phyloP scores from a whole-genome alignment of 2,113 vertebrate genomes.

The Glaucomys volans region DNA sequence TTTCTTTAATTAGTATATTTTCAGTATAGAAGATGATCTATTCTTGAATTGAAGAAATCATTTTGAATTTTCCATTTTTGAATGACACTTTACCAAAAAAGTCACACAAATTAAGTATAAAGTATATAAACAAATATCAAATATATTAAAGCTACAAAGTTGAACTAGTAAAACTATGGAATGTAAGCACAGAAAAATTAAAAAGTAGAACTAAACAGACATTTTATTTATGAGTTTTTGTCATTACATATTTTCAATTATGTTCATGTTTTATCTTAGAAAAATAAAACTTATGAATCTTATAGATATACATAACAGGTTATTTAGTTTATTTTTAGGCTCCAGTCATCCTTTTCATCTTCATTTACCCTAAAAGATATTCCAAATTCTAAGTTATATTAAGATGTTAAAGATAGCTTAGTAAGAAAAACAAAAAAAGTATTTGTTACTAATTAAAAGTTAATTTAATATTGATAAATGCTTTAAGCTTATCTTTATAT shows the following conservation, averaged over 20 bases:
- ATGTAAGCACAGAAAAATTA: constrained; percentile 49
- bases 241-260: constrained; percentile 23
- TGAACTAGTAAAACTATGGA: neutral
- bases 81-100: neutral
- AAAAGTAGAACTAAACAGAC: neutral
- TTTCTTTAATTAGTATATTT: neutral
- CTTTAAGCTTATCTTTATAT: neutral
- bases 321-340: constrained; percentile 45
- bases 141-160: neutral
- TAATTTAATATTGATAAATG: constrained; percentile 50
- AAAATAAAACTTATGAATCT: constrained; percentile 33
- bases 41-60: neutral
- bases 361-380: neutral
- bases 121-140: neutral
- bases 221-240: neutral
- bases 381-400: neutral
- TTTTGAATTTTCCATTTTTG: neutral
- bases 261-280: constrained; percentile 4
- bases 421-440: constrained; percentile 9
- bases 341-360: neutral
- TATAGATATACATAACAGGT: neutral
- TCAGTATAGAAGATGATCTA: neutral
- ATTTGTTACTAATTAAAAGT: constrained; percentile 13
- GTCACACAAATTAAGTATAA: neutral
- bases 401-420: neutral